These are phyloP conservation scores for Oceanodroma tethys DNA, from an alignment of 2,113 vertebrate species.

Conservation along the genomic window DNA sequence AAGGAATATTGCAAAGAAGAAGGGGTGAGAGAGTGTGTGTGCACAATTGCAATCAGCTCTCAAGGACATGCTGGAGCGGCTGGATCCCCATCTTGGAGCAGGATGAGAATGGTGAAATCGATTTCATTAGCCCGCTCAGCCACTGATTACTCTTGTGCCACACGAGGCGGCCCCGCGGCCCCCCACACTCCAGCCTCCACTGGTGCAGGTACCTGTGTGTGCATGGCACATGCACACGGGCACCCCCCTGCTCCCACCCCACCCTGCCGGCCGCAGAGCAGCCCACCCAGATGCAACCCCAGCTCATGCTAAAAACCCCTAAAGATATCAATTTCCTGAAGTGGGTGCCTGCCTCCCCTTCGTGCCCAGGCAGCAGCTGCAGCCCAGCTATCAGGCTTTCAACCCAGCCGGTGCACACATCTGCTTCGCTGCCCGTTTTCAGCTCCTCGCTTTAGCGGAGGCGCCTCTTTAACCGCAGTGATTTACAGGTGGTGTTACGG, in stretches of 20 bases:
- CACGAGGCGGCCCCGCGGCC: background rate
- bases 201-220: rapidly evolving
- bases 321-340: background rate
- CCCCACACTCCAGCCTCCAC: background rate
- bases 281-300: background rate
- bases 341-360: background rate
- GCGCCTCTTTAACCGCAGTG: slow-evolving; percentile 22
- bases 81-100: background rate
- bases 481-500: slow-evolving; percentile 56
- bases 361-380: background rate
- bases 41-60: background rate
- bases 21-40: background rate
- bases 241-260: no score
- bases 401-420: background rate
- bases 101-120: background rate
- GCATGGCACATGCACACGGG: background rate
- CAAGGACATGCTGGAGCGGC: background rate
- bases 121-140: background rate
- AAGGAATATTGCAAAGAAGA: slow-evolving; percentile 7
- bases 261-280: background rate
- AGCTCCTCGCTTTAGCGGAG: background rate
- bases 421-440: background rate
- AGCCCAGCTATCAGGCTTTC: background rate
- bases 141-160: background rate
- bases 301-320: background rate